phyloP scores from a whole-genome alignment of 2,888 invertebrate species.

The Meganola albula region DNA sequence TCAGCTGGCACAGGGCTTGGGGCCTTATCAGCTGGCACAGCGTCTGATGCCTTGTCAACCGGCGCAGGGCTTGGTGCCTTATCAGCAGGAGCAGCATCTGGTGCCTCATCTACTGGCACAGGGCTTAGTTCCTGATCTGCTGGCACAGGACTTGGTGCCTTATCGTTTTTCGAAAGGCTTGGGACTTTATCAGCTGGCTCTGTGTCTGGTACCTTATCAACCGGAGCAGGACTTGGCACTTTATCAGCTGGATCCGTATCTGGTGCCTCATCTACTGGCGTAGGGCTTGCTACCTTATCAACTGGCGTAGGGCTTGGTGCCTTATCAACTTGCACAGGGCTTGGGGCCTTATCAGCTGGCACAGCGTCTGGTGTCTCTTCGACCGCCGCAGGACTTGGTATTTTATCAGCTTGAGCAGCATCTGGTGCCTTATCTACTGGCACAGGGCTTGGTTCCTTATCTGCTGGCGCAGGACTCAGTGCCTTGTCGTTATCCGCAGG shows the following conservation, averaged over 20 bases:
- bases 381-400: background rate
- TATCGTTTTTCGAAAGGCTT: background rate
- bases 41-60: constrained; percentile 4
- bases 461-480: background rate
- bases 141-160: background rate
- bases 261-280: background rate
- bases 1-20: background rate
- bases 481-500: background rate
- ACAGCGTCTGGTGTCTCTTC: background rate
- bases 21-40: background rate
- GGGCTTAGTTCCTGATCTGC: constrained; percentile 1
- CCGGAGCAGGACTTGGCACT: no score
- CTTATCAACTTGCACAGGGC: background rate
- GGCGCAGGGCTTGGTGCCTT: constrained; percentile 5
- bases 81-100: background rate
- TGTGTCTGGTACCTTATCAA: background rate
- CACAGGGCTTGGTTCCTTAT: background rate
- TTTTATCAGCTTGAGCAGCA: background rate
- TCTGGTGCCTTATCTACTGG: background rate
- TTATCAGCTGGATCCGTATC: background rate
- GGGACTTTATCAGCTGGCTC: background rate
- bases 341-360: background rate
- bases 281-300: background rate
- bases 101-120: background rate
- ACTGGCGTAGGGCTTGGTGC: background rate